Evolutionary conservation across 2,888 invertebrate species (phyloP).

Genomic region (Petrolisthes cinctipes): DNA sequence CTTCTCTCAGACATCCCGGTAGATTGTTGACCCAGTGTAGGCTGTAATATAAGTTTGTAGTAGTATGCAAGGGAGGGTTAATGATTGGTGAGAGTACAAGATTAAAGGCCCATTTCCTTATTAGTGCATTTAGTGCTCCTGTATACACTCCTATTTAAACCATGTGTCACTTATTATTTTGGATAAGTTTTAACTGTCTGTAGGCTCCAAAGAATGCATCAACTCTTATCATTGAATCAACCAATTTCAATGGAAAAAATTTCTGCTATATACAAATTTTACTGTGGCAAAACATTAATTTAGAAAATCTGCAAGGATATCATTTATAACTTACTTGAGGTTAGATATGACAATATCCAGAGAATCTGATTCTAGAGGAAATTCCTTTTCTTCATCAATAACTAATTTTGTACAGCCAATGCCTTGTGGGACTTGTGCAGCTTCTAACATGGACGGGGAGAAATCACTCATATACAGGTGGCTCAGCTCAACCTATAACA

Average conservation of each 20-base stretch:
- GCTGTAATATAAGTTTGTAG: conserved; percentile 70
- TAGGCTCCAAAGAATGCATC: too few relatives aligned
- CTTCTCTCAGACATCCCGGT: conserved; percentile 77
- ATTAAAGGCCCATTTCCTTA: not conserved
- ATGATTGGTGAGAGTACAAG: not conserved
- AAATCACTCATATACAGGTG: conserved; percentile 63
- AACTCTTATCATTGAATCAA: too few relatives aligned
- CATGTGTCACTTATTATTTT: not conserved
- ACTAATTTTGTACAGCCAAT: conserved; percentile 73
- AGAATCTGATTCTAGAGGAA: conserved; percentile 80
- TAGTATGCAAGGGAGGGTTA: not conserved
- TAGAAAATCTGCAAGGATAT: too few relatives aligned
- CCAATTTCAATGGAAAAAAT: too few relatives aligned
- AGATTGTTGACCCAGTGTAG: conserved; percentile 98
- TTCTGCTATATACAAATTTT: too few relatives aligned
- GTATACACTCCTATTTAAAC: not conserved
- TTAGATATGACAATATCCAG: conserved; percentile 91
- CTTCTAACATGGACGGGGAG: conserved; percentile 80
- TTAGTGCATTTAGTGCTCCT: not conserved
- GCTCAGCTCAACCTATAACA: conserved; percentile 53
- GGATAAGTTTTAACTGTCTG: not conserved
- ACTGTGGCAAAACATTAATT: too few relatives aligned
- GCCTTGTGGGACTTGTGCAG: conserved; percentile 77
- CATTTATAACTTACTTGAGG: conserved; percentile 70
- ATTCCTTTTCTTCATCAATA: conserved; percentile 84